A percentile compares a stretch with the other conserved stretches of the same genome.
These are phyloP conservation scores for Platichthys flesus DNA, from an alignment of 2,113 vertebrate species.

Conservation along the genomic window DNA sequence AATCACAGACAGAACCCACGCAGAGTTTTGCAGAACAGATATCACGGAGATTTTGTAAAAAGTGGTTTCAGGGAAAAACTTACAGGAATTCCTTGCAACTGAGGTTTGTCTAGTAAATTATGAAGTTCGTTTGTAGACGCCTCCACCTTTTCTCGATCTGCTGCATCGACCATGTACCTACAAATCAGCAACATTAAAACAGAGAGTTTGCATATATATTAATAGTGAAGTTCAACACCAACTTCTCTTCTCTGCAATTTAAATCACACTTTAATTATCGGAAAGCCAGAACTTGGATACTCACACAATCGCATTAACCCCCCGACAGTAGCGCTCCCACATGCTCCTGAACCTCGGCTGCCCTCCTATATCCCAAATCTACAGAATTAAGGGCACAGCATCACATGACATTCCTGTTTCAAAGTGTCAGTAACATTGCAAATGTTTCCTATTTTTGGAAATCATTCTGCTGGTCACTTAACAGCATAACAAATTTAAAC, in stretches of 20 bases:
- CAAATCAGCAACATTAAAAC: slow-evolving; percentile 35
- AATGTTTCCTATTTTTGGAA: background rate
- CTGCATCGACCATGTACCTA: slow-evolving; percentile 99
- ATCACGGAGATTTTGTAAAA: slow-evolving; percentile 7
- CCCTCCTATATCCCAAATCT: slow-evolving; percentile 99
- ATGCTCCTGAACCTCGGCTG: slow-evolving; percentile 99
- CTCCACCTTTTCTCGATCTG: slow-evolving; percentile 97
- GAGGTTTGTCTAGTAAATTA: slow-evolving; percentile 99
- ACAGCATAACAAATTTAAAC: slow-evolving; percentile 7
- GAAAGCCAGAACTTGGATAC: slow-evolving; percentile 57
- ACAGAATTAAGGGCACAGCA: slow-evolving; percentile 20
- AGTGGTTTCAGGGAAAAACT: slow-evolving; percentile 68
- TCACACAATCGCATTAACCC: slow-evolving; percentile 99
- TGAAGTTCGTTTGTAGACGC: slow-evolving; percentile 97
- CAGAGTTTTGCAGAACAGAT: background rate
- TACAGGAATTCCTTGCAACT: slow-evolving; percentile 99
- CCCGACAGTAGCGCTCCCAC: slow-evolving; percentile 99
- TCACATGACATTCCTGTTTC: background rate
- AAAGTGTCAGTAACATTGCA: background rate
- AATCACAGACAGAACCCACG: background rate
- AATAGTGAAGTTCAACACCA: background rate
- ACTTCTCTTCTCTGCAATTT: background rate
- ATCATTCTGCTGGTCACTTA: background rate
- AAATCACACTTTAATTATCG: background rate
- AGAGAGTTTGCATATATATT: too few relatives aligned